Conservation (phyloP, 2,797 vertebrate genomes). For the Tinamus major region DNA sequence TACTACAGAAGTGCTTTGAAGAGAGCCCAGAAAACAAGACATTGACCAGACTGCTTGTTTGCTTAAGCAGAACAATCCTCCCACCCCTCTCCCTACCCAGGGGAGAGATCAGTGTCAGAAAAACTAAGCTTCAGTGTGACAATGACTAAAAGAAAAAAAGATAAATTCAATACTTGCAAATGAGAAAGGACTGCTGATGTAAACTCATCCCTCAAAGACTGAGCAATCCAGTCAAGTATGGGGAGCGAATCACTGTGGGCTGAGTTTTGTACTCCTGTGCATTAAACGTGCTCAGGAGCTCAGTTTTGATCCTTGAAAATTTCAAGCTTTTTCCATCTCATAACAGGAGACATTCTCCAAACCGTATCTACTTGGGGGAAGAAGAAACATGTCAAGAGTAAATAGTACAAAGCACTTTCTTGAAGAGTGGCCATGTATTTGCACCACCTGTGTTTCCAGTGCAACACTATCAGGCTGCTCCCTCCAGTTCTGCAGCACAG, state of each 20-base stretch:
- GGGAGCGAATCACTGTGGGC: neutral
- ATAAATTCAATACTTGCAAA: neutral
- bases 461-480: neutral
- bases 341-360: neutral
- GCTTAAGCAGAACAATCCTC: neutral
- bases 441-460: neutral
- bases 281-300: neutral
- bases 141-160: neutral
- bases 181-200: neutral
- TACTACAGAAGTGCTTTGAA: neutral
- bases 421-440: neutral
- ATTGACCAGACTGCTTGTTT: neutral
- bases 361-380: neutral
- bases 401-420: neutral
- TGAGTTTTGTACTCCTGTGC: neutral
- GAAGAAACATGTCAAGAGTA: neutral
- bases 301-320: neutral
- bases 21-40: slow-evolving; percentile 9
- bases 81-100: no score
- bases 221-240: neutral
- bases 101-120: neutral
- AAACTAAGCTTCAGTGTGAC: neutral
- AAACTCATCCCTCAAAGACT: neutral
- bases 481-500: neutral
- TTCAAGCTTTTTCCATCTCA: slow-evolving; percentile 8